phyloP scores from a whole-genome alignment of 2,797 vertebrate species.

The Rousettus madagascariensis region DNA sequence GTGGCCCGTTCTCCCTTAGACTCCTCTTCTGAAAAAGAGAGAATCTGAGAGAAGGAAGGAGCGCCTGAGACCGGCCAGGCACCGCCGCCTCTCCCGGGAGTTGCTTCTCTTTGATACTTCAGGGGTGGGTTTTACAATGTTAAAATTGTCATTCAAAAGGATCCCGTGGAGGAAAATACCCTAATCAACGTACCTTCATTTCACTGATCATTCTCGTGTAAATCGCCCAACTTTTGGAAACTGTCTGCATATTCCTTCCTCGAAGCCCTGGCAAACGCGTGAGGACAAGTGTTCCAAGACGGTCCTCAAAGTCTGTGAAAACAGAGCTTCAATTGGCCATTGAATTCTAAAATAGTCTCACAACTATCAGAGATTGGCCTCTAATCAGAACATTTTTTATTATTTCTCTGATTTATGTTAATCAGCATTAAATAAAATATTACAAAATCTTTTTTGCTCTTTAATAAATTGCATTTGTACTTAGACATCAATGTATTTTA shows the following conservation, averaged over 20 bases:
- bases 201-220: not conserved
- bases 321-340: not conserved
- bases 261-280: not conserved
- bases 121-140: no score
- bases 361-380: not conserved
- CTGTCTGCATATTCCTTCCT: not conserved
- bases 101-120: not conserved
- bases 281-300: not conserved
- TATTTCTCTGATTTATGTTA: not conserved
- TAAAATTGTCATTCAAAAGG: not conserved
- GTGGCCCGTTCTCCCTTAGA: not conserved
- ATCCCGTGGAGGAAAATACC: not conserved
- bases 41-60: not conserved
- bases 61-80: fast-evolving
- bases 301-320: not conserved
- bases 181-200: fast-evolving
- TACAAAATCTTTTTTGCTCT: not conserved
- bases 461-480: not conserved
- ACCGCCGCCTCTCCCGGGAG: not conserved
- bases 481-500: not conserved
- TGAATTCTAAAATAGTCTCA: not conserved
- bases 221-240: not conserved
- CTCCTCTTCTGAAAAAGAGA: not conserved
- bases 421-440: not conserved
- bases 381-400: not conserved